A percentile compares a stretch with the other conserved stretches of the same genome.
Conservation (phyloP, 2,113 vertebrate genomes). For the Hippocampus mohnikei region DNA sequence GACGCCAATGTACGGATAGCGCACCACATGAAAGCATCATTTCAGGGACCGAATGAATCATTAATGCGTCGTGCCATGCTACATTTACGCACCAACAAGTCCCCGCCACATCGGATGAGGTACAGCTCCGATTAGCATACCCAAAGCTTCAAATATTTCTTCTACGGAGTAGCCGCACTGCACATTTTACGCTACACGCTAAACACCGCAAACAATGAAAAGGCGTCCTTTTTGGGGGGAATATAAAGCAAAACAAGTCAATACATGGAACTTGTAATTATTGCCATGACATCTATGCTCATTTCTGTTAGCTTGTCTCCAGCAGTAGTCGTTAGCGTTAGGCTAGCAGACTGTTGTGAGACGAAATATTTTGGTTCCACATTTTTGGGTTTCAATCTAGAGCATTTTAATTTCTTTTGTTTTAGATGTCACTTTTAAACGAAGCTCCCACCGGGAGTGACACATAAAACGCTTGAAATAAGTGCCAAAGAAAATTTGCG, state of each 20-base stretch:
- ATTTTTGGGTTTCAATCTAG: too few relatives aligned
- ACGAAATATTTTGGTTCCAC: too few relatives aligned
- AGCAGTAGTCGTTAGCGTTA: too few relatives aligned
- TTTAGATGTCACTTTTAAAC: too few relatives aligned
- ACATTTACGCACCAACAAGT: constrained; percentile 6
- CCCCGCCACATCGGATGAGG: constrained; percentile 9
- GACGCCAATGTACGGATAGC: neutral
- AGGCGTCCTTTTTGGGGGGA: neutral
- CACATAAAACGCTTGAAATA: too few relatives aligned
- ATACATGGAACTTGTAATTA: too few relatives aligned
- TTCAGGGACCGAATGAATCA: neutral
- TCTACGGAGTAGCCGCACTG: neutral
- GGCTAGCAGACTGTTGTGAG: too few relatives aligned
- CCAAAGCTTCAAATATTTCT: neutral
- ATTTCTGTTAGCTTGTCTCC: neutral
- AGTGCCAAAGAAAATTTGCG: too few relatives aligned
- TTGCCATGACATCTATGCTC: neutral
- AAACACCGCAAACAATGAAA: neutral
- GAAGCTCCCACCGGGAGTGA: too few relatives aligned
- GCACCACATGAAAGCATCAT: neutral
- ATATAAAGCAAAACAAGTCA: neutral
- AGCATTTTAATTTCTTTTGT: too few relatives aligned
- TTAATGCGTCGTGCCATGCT: neutral
- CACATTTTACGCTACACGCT: neutral
- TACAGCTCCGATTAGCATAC: constrained; percentile 10